Evolutionary conservation across 2,797 vertebrate genomes (phyloP).

Genomic region (Phylloscopus collybita): DNA sequence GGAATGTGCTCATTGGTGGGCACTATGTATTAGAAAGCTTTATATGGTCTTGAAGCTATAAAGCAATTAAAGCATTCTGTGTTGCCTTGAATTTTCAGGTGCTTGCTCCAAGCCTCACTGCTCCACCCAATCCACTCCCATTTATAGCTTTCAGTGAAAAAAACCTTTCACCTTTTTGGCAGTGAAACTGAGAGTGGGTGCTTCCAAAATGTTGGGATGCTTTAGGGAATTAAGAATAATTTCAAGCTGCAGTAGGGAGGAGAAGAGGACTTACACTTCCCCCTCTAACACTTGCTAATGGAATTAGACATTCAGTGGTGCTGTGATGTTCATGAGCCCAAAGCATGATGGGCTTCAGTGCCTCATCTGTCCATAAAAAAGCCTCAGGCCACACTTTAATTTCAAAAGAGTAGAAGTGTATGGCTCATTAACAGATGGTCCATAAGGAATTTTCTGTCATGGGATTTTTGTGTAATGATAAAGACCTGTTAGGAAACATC

Average conservation of each 20-base stretch:
- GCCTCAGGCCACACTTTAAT: neutral
- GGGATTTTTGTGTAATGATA: neutral
- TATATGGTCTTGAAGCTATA: neutral
- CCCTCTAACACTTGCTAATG: neutral
- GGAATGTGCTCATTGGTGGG: neutral
- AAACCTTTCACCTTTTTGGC: neutral
- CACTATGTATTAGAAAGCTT: neutral
- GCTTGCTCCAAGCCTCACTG: neutral
- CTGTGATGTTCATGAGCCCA: neutral
- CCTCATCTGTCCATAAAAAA: neutral
- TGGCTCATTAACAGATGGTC: neutral
- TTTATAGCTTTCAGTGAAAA: neutral
- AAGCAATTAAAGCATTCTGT: neutral
- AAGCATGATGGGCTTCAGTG: neutral
- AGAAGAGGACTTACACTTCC: neutral
- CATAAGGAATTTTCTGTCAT: neutral
- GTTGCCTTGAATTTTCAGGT: neutral
- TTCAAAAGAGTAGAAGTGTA: neutral
- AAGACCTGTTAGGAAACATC: neutral
- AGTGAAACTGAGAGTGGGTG: neutral
- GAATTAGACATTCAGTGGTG: neutral
- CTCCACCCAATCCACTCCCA: neutral
- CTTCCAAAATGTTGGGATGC: neutral
- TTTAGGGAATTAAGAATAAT: neutral
- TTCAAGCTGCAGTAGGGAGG: neutral